Percentiles rank a stretch among this genome's conserved stretches.
phyloP scores from a whole-genome alignment of 64 coral and sea anemone genomes.

The Platygyra sinensis region DNA sequence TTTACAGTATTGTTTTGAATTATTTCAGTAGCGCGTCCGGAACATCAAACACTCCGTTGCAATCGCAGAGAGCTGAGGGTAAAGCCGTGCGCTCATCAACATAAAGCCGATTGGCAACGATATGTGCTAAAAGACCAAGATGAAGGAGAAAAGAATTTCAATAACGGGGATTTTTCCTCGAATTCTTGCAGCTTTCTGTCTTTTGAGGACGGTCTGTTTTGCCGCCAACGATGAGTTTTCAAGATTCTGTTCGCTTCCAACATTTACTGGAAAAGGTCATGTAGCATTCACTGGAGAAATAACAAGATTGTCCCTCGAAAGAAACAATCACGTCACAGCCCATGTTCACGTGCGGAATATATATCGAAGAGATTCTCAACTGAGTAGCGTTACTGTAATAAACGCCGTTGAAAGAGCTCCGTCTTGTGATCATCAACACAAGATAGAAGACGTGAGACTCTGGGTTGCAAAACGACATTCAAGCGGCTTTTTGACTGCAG shows the following conservation, averaged over 20 bases:
- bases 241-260: constrained; percentile 54
- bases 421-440: constrained; percentile 72
- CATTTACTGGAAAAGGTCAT: constrained; percentile 49
- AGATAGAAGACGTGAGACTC: constrained; percentile 61
- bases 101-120: neutral
- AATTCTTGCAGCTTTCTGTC: neutral
- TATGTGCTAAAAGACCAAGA: neutral
- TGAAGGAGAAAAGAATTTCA: neutral
- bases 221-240: neutral
- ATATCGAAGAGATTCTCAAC: constrained; percentile 39
- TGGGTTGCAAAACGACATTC: constrained; percentile 81
- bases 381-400: constrained; percentile 34
- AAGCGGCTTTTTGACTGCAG: constrained; percentile 59
- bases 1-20: constrained; percentile 12
- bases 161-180: constrained; percentile 3
- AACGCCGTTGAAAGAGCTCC: constrained; percentile 56
- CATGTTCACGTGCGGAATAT: constrained; percentile 60
- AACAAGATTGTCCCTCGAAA: constrained; percentile 38
- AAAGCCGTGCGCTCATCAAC: neutral
- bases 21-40: neutral
- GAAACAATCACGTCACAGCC: constrained; percentile 36
- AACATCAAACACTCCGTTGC: neutral
- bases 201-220: constrained; percentile 14
- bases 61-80: neutral
- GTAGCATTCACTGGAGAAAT: constrained; percentile 69